Evolutionary conservation across 1,140 invertebrate species (phyloP).

Genomic region (Papilio aristodemus): DNA sequence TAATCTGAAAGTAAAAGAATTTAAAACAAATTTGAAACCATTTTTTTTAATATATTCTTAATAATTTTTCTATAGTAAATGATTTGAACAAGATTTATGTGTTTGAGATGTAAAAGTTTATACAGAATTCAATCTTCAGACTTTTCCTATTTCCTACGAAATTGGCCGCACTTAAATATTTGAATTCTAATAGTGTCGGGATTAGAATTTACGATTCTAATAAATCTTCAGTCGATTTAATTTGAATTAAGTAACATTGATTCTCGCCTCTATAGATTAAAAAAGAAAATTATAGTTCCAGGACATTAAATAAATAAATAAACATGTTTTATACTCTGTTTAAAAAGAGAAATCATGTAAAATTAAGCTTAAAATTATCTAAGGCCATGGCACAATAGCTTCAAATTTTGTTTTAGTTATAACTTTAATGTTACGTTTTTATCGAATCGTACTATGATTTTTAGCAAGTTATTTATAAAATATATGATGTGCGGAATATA

Average conservation of each 20-base stretch:
- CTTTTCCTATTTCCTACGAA: slow-evolving; percentile 27
- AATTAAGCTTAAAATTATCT: too few species aligned
- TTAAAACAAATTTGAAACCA: background rate
- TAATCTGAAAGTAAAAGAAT: background rate
- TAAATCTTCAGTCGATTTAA: slow-evolving; percentile 4
- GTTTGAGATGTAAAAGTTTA: slow-evolving; percentile 5
- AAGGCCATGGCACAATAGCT: too few species aligned
- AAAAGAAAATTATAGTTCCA: background rate
- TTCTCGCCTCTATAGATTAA: background rate
- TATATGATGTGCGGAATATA: too few species aligned
- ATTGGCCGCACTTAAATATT: slow-evolving; percentile 17
- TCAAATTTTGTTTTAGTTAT: too few species aligned
- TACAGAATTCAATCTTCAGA: slow-evolving; percentile 13
- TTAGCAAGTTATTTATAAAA: too few species aligned
- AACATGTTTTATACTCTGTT: background rate
- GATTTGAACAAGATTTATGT: slow-evolving; percentile 11
- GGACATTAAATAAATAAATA: background rate
- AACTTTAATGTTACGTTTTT: too few species aligned
- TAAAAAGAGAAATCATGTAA: too few species aligned
- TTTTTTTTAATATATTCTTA: background rate
- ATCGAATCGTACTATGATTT: too few species aligned
- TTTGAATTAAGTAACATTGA: background rate
- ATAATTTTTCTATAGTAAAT: background rate
- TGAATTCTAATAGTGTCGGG: slow-evolving; percentile 20
- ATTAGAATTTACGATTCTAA: slow-evolving; percentile 19